These are phyloP conservation scores for Cossypha niveicapilla DNA, from an alignment of 2,797 vertebrate species.

Conservation along the genomic window DNA sequence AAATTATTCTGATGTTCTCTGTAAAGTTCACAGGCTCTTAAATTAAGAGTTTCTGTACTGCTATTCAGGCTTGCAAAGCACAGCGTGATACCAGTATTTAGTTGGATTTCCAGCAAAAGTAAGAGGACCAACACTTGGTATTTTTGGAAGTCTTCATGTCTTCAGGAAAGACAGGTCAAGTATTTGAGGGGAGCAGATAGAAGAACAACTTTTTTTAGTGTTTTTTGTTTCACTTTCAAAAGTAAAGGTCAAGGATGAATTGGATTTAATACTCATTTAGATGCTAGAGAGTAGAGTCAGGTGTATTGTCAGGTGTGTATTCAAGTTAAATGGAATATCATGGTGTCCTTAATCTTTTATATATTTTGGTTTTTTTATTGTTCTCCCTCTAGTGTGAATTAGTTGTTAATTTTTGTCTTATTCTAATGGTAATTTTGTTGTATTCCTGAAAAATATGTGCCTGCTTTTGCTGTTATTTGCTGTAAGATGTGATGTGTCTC, in stretches of 20 bases:
- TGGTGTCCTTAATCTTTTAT: background rate
- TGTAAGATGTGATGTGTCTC: constrained; percentile 11
- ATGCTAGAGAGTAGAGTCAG: background rate
- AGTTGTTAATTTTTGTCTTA: background rate
- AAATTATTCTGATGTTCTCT: background rate
- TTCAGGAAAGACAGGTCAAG: background rate
- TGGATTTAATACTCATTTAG: background rate
- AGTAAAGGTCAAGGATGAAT: background rate
- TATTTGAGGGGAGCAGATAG: rapidly evolving
- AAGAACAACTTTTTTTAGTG: background rate
- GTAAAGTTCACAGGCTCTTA: background rate
- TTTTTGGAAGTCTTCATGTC: background rate
- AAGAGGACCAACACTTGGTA: background rate
- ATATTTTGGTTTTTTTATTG: background rate
- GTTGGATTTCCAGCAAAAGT: background rate
- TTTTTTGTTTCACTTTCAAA: background rate
- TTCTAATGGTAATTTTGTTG: background rate
- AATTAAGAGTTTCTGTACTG: background rate
- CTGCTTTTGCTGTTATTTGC: background rate
- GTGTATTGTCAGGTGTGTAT: background rate
- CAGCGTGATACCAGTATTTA: background rate
- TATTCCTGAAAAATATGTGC: background rate
- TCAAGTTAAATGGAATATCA: background rate
- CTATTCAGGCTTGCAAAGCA: background rate
- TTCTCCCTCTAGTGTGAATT: background rate